Base-by-base conservation (phyloP, 2,888 invertebrate genomes). In the Camptogramma bilineatum region DNA sequence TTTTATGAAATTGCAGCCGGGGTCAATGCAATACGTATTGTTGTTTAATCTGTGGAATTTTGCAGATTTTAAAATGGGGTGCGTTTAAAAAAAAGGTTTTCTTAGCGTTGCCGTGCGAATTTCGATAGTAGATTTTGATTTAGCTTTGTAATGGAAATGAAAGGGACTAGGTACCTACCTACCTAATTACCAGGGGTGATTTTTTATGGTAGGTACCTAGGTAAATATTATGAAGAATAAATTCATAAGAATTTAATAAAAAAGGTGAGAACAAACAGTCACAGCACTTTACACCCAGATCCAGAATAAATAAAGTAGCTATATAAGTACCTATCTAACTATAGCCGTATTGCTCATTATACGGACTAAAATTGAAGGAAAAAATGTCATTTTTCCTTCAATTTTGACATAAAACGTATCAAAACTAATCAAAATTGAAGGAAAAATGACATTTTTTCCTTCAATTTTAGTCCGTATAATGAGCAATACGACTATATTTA, bases 91-190 rank as follows among this genome's bases (percentile, higher is more conserved):
- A n/a, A n/a, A n/a, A n/a, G n/a, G n/a, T n/a, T n/a, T n/a, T n/a
- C n/a, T n/a, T n/a, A n/a, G n/a, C n/a, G 39, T 54, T 47, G 13
- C 62, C 66, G 62, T 66, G 66, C 66, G 66, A 66, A 62, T 65
- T 63, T 57, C 42, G 21, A 39, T 53, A 52, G 42, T 55, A 52
- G n/a, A 48, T 50, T 52, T 62, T 66, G 57, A 66, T 62, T 47
- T 62, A 62, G 42, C 47, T 56, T 65, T 65, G 50, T 53, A 52
- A 56, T 64, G 48, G 44, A 21, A 46, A 64, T 46, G 51, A 59
- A 55, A 19, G 31, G 24, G 39, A 17, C 34, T 24, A 17, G n/a
- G n/a, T n/a, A n/a, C n/a, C n/a, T n/a, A n/a, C n/a, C n/a, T 53
- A 28, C 44, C 31, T 55, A 24, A 54, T 54, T 60, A 46, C 47